These are phyloP conservation scores for Halcyon malimbica DNA, from an alignment of 2,113 vertebrate species.

Conservation along the genomic window DNA sequence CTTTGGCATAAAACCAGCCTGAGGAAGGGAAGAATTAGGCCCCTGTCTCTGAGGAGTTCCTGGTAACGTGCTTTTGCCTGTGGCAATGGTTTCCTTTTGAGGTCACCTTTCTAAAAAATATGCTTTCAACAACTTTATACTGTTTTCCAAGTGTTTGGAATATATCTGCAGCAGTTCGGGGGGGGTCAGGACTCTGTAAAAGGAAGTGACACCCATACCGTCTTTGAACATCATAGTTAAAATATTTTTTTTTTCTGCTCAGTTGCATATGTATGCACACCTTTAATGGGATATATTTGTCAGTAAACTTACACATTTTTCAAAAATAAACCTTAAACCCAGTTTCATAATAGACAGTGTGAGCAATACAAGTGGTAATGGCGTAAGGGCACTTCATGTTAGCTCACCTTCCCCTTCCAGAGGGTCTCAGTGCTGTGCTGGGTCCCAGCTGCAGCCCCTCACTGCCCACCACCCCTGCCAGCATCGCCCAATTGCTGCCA, in stretches of 20 bases:
- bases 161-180: background rate
- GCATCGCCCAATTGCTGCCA: background rate
- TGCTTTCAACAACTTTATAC: slow-evolving; percentile 11
- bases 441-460: background rate
- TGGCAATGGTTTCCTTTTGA: slow-evolving; percentile 13
- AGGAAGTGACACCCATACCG: fast-evolving
- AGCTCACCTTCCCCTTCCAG: background rate
- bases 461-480: background rate
- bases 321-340: background rate
- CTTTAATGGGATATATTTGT: background rate
- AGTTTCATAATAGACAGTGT: background rate
- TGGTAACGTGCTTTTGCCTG: background rate
- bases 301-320: background rate
- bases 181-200: background rate
- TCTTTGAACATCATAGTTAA: background rate
- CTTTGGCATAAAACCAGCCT: background rate
- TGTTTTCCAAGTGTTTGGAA: slow-evolving; percentile 6
- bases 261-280: fast-evolving
- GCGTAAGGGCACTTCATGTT: background rate
- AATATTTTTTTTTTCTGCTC: background rate
- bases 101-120: slow-evolving; percentile 3
- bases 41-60: background rate
- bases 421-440: background rate
- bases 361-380: background rate
- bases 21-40: background rate